Base-by-base conservation (phyloP, 2,888 invertebrate species). In the Peribatodes rhomboidaria region DNA sequence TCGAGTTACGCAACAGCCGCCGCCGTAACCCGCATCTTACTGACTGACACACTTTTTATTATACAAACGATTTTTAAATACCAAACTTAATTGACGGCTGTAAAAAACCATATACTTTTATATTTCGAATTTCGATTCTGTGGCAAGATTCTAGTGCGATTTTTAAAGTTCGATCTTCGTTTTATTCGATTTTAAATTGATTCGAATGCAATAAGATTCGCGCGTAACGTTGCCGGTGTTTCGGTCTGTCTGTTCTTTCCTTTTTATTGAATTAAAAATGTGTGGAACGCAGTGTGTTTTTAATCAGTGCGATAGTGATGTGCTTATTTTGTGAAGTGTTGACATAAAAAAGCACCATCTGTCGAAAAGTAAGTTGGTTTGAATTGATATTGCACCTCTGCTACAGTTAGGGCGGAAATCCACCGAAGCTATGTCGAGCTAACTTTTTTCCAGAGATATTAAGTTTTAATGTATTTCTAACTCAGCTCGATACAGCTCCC, bases 341-440 rank as follows among this genome's bases (percentile, higher is more conserved):
- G 79, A 65, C n/a, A 33, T 55, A 75, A 75, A 80, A 74, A 86
- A 79, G 76, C 92, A 92, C 82, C 90, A 93, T 93, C 92, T 93
- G 91, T 92, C 91, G 90, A 90, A 92, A 93, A 89, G 92, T 93
- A 80, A 91, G 90, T 78, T 52, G 55, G 44, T 35, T 35, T 49
- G 13, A 44, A 20, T 47, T 31, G 14, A 52, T 2, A 2, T n/a
- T n/a, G 20, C 20, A 44, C 20, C 14, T 6, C 41, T 41, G 6
- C 6, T 14, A 14, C 16, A 41, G n/a, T n/a, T n/a, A n/a, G 14
- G 41, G 14, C 41, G 41, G 14, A 41, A 41, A 41, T 13, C 41
- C 2, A 27, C 27, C 27, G 27, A 27, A 27, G 27, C 27, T 27
- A 6, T 27, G 27, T 27, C 6, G 27, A 6, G 27, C 6, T 27